A percentile compares a stretch with the other conserved stretches of the same genome.
phyloP scores from a whole-genome alignment of 2,888 invertebrate genomes.

The Phytoseiulus persimilis region DNA sequence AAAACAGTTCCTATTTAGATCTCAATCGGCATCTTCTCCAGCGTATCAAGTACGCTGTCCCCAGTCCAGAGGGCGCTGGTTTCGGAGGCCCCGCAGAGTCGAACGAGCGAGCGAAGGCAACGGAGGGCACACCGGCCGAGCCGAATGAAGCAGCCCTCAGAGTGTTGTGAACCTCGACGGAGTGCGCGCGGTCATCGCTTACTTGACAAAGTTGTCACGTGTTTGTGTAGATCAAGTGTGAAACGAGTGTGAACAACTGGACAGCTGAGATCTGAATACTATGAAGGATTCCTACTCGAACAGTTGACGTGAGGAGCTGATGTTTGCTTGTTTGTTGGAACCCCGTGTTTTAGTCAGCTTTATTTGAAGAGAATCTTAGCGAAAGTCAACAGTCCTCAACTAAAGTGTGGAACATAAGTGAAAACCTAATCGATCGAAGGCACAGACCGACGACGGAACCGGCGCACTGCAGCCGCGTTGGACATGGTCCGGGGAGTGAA shows the following conservation, averaged over 20 bases:
- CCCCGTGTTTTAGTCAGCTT: not conserved
- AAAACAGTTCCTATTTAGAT: not conserved
- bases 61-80: not conserved
- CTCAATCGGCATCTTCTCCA: not conserved
- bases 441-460: not conserved
- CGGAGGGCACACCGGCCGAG: not conserved
- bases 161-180: not conserved
- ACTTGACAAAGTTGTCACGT: not conserved
- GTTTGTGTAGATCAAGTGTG: not conserved
- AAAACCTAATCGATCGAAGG: not conserved
- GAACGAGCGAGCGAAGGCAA: not conserved
- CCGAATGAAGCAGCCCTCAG: not conserved
- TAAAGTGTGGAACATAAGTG: not conserved
- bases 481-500: not conserved
- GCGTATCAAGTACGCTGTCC: not conserved
- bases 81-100: not conserved
- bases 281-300: not conserved
- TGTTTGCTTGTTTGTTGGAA: not conserved
- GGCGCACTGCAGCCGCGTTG: not conserved
- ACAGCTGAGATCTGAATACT: not conserved
- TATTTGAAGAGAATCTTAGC: not conserved
- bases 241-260: not conserved
- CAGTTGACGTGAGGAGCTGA: not conserved
- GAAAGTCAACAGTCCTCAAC: not conserved
- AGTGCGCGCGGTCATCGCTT: not conserved